Evolutionary conservation across 2,888 invertebrate genomes (phyloP).

Genomic region (Gryllus longicercus): DNA sequence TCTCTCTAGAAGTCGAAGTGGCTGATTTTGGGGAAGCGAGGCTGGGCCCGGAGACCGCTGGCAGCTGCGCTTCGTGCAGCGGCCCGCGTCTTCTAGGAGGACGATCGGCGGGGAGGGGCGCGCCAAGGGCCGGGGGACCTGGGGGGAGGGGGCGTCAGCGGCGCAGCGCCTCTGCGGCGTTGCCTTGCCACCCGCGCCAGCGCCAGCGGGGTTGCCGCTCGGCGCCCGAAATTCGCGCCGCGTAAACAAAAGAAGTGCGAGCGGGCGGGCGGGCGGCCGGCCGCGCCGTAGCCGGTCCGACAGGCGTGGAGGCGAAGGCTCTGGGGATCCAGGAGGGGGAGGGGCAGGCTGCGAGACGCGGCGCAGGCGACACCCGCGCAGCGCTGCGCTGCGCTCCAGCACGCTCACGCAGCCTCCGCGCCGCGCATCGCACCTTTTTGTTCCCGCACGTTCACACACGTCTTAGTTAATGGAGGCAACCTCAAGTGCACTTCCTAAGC

Average conservation of each 20-base stretch:
- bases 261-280: background rate
- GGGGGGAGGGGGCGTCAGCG: background rate
- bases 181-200: background rate
- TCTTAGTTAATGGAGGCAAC: no score
- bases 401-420: background rate
- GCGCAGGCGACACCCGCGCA: background rate
- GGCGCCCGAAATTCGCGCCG: conserved; percentile 17
- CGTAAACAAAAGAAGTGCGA: conserved; percentile 2
- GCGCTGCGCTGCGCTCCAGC: background rate
- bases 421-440: background rate
- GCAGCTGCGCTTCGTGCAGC: background rate
- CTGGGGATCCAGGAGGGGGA: background rate
- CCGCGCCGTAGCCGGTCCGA: background rate
- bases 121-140: background rate
- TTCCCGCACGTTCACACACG: no score
- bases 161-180: background rate
- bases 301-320: background rate
- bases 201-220: background rate
- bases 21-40: no score
- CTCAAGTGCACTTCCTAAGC: no score
- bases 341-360: background rate
- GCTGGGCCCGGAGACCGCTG: no score
- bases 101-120: background rate
- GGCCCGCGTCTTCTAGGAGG: background rate
- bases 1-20: no score